Base-by-base conservation (phyloP, 2,888 invertebrate species). In the Allolobophora icterica region DNA sequence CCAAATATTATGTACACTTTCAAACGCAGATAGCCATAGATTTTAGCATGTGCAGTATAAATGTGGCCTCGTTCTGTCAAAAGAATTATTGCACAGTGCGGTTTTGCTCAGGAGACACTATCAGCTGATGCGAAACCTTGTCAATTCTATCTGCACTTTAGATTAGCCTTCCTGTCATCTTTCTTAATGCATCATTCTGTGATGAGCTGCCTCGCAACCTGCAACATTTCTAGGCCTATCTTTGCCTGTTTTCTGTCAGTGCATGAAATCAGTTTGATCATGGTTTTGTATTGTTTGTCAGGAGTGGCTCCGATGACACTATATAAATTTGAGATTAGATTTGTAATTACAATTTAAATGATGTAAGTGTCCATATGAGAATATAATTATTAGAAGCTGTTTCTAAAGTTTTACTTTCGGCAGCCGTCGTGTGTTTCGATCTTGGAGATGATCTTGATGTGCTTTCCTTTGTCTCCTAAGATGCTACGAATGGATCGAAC, bases 391-490 rank as follows among this genome's bases (percentile, higher is more conserved):
- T 8, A n/a, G n/a, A 71, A 95, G 99, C 98, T 93, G 99, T 11
- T n/a, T 71, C 0, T 30, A n/a, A n/a, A 71, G 71, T n/a, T 24
- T 71, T 71, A 96, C 92, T 96, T 94, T 93, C 94, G 94, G 24
- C 95, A 95, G 90, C 99, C 99, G 96, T 99, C 98, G 95, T 99
- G 98, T 96, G 99, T 99, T 96, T 99, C 99, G 94, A 99, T 99
- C 96, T 99, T 99, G 92, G 99, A 98, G 94, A 99, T 98, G 94
- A 99, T 97, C 96, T 97, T 97, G 93, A 99, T 99, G 94, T 98
- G 97, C 95, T 97, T 97, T 84, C 99, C 99, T 95, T 97, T 93
- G 92, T 94, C 95, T 93, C 96, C 98, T 91, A 99, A 96, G 94
- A 98, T 97, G 33, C 34, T 34, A n/a, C 83, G 38, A 52, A 90